phyloP scores from a whole-genome alignment of 2,888 invertebrate species.

The Polydrusus cervinus region DNA sequence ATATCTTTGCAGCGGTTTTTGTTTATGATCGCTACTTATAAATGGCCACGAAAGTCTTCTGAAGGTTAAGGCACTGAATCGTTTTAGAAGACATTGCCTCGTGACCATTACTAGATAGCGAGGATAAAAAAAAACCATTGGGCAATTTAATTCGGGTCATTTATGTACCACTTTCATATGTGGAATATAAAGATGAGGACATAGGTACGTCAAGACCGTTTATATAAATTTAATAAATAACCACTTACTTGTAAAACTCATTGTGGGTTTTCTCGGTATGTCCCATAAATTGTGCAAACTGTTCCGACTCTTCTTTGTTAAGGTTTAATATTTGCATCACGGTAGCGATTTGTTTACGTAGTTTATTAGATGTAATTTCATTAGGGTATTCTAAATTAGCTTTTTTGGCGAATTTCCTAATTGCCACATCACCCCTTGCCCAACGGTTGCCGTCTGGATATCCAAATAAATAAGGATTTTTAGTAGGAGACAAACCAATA shows the following conservation, averaged over 20 bases:
- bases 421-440: constrained; percentile 56
- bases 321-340: constrained; percentile 56
- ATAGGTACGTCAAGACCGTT: not conserved
- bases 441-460: constrained; percentile 56
- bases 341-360: constrained; percentile 60
- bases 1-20: no score
- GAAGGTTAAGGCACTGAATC: no score
- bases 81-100: not conserved
- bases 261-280: constrained; percentile 56
- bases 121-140: no score
- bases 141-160: no score
- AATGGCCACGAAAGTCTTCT: no score
- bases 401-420: constrained; percentile 55
- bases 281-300: constrained; percentile 54
- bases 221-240: not conserved
- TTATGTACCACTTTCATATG: not conserved
- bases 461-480: constrained; percentile 58
- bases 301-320: constrained; percentile 49
- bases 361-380: constrained; percentile 54
- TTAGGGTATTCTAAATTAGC: constrained; percentile 56
- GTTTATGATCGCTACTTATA: no score
- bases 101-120: not conserved
- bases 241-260: constrained; percentile 50
- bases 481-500: constrained; percentile 51
- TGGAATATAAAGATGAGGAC: not conserved